Evolutionary conservation across 2,113 vertebrate species (phyloP).

Genomic region (Nematolebias whitei): DNA sequence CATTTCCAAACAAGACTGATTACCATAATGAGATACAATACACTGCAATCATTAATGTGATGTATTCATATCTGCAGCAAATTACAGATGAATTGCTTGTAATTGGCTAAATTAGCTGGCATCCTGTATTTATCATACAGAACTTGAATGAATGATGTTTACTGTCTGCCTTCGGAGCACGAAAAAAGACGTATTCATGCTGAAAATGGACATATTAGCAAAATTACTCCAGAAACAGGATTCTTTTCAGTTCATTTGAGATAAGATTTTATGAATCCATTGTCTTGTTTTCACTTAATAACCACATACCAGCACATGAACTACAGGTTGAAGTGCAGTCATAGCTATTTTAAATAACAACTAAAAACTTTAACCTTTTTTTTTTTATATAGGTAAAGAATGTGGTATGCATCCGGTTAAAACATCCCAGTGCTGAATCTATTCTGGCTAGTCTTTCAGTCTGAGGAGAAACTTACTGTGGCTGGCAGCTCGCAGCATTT

Average conservation of each 20-base stretch:
- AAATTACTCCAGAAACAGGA: conserved; percentile 41
- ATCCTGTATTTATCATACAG: conserved; percentile 21
- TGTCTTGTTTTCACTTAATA: conserved; percentile 6
- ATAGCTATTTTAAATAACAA: too few species aligned
- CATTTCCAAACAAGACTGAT: conserved; percentile 13
- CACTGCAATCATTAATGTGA: conserved; percentile 26
- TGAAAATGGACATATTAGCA: conserved; percentile 31
- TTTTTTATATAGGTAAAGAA: not conserved
- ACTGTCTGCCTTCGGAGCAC: conserved; percentile 17
- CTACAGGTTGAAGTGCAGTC: not conserved
- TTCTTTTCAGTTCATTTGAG: conserved; percentile 21
- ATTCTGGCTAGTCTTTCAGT: not conserved
- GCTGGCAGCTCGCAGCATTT: conserved; percentile 97
- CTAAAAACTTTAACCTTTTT: not conserved
- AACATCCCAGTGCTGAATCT: not conserved
- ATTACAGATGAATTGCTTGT: conserved; percentile 44
- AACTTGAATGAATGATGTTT: conserved; percentile 36
- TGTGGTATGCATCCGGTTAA: not conserved
- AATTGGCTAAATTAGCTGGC: conserved; percentile 48
- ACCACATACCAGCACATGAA: conserved; percentile 4
- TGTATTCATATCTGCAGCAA: conserved; percentile 54
- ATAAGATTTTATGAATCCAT: not conserved
- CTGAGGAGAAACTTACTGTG: conserved; percentile 80
- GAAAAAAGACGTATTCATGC: conserved; percentile 29
- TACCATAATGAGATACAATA: conserved; percentile 30